These are phyloP conservation scores for Urosaurus nigricauda DNA, from an alignment of 2,797 vertebrate genomes.

Conservation along the genomic window DNA sequence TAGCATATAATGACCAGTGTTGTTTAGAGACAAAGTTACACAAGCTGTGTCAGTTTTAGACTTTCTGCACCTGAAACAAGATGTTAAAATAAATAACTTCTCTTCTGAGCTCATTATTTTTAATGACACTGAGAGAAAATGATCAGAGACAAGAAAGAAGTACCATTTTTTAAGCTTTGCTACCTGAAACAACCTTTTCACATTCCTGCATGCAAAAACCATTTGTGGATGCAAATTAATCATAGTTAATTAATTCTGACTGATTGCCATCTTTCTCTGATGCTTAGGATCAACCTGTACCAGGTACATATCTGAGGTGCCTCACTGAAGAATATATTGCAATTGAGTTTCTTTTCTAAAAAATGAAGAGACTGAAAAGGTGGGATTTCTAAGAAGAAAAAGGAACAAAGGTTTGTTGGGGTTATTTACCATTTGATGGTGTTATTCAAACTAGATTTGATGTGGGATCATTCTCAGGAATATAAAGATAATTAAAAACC, in stretches of 20 bases:
- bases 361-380: not conserved
- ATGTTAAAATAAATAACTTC: not conserved
- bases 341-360: not conserved
- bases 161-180: not conserved
- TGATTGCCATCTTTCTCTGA: not conserved
- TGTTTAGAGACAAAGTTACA: not conserved
- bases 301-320: not conserved
- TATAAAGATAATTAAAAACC: not conserved
- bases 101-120: constrained; percentile 32
- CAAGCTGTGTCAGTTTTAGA: not conserved
- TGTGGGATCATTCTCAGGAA: not conserved
- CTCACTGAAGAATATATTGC: not conserved
- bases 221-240: not conserved
- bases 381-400: not conserved
- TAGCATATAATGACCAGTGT: not conserved
- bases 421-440: not conserved
- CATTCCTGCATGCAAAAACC: not conserved
- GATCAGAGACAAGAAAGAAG: not conserved
- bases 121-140: constrained; percentile 5
- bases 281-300: not conserved
- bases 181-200: not conserved
- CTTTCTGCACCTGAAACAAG: not conserved
- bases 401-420: not conserved
- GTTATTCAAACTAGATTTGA: not conserved
- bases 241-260: not conserved